Percentiles rank a stretch among this genome's conserved stretches.
Evolutionary conservation across 1,140 invertebrate species (phyloP).

Genomic region (Aporrectodea caliginosa): DNA sequence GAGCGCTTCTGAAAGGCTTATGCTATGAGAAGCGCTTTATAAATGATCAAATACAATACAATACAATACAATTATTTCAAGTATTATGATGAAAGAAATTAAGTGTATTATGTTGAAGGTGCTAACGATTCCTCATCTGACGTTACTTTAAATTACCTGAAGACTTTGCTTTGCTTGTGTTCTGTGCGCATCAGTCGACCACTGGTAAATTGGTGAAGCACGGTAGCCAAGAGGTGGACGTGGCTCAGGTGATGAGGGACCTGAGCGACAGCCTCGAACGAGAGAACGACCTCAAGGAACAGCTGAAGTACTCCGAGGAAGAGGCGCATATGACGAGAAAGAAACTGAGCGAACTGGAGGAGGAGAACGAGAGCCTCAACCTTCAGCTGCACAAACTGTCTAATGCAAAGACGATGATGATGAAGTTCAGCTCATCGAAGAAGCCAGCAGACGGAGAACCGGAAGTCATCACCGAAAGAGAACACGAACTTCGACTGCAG

Average conservation of each 20-base stretch:
- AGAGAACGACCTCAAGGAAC: slow-evolving; percentile 85
- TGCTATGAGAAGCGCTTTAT: no score
- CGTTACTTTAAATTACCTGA: no score
- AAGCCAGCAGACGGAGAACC: not conserved
- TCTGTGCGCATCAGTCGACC: no score
- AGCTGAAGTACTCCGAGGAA: slow-evolving; percentile 82
- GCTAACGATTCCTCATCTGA: not conserved
- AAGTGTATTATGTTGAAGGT: no score
- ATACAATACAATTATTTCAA: no score
- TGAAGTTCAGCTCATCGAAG: not conserved
- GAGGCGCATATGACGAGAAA: slow-evolving; percentile 75
- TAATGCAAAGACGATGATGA: slow-evolving; percentile 37
- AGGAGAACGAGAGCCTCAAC: slow-evolving; percentile 87
- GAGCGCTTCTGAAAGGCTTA: no score
- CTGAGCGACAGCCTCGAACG: slow-evolving; percentile 84
- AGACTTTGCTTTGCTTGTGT: no score
- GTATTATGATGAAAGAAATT: no score
- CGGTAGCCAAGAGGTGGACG: not conserved
- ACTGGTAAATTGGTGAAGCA: no score
- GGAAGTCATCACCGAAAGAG: not conserved
- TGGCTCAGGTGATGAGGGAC: slow-evolving; percentile 70
- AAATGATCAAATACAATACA: no score
- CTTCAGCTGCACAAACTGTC: slow-evolving; percentile 92
- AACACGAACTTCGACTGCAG: not conserved
- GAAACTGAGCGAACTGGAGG: slow-evolving; percentile 80